A percentile compares a stretch with the other conserved stretches of the same genome.
Conservation (phyloP, 2,888 invertebrate genomes). For the Zaprionus bogoriensis region DNA sequence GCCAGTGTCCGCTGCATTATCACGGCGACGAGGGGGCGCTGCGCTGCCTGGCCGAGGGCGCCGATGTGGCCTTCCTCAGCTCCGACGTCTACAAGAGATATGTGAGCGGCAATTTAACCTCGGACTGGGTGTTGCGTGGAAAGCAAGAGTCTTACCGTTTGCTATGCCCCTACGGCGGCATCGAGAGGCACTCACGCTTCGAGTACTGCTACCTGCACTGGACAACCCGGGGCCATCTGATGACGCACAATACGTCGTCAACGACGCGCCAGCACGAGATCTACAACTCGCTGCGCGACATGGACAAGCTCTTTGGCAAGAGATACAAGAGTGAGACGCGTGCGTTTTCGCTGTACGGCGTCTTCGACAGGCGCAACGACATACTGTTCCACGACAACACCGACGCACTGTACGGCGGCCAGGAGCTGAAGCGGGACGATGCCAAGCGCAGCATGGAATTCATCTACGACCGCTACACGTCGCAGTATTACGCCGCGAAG, state of each 20-base stretch:
- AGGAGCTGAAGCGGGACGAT: conserved; percentile 75
- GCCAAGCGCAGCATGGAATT: conserved; percentile 79
- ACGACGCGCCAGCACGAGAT: conserved; percentile 87
- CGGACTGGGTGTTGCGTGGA: conserved; percentile 82
- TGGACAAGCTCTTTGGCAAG: conserved; percentile 89
- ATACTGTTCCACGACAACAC: conserved; percentile 85
- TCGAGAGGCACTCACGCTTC: conserved; percentile 73
- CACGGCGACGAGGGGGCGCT: conserved; percentile 87
- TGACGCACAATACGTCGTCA: conserved; percentile 84
- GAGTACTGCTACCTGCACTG: conserved; percentile 86
- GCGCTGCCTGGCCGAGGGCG: conserved; percentile 87
- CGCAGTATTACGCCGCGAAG: conserved; percentile 59
- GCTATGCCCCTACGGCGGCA: conserved; percentile 84
- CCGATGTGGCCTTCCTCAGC: conserved; percentile 91
- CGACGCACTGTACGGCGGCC: conserved; percentile 73
- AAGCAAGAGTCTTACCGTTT: conserved; percentile 84
- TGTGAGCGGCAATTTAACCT: conserved; percentile 84
- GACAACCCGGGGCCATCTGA: conserved; percentile 87
- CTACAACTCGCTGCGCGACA: conserved; percentile 87
- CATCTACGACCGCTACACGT: conserved; percentile 75
- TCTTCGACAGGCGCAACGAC: conserved; percentile 86
- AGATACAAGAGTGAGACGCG: conserved; percentile 84
- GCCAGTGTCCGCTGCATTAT: conserved; percentile 81
- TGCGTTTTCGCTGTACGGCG: conserved; percentile 88
- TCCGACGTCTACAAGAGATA: conserved; percentile 86